A percentile compares a stretch with the other conserved stretches of the same genome.
These are phyloP conservation scores for Zele albiditarsus DNA, from an alignment of 2,888 invertebrate genomes.

Conservation along the genomic window DNA sequence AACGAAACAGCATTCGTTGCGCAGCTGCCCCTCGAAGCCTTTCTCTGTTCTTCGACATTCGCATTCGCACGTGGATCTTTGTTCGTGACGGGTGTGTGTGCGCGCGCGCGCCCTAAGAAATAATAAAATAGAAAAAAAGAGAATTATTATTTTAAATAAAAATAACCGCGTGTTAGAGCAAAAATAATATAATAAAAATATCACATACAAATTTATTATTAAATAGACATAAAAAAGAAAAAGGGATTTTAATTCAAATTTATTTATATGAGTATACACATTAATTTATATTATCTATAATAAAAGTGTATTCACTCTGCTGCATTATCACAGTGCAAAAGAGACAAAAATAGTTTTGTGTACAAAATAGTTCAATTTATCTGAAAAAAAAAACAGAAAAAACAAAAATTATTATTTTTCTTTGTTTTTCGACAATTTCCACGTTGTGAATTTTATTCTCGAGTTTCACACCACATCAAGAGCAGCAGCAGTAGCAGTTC, in stretches of 20 bases:
- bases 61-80: constrained; percentile 71
- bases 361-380: background rate
- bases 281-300: too few species aligned
- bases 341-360: background rate
- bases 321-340: too few species aligned
- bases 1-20: constrained; percentile 57
- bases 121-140: background rate
- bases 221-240: background rate
- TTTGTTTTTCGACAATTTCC: background rate
- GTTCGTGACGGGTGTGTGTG: constrained; percentile 62
- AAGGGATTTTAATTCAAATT: constrained; percentile 16
- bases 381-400: background rate
- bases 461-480: background rate
- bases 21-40: constrained; percentile 50
- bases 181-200: constrained; percentile 26
- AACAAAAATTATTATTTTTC: background rate
- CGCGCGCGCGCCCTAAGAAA: constrained; percentile 37
- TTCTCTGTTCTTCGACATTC: constrained; percentile 60
- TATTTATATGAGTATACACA: background rate
- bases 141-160: background rate
- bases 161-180: constrained; percentile 32
- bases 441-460: background rate
- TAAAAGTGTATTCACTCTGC: too few species aligned
- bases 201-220: constrained; percentile 21
- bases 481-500: background rate